phyloP scores from a whole-genome alignment of 2,888 invertebrate species.

The Lycophotia porphyrea region DNA sequence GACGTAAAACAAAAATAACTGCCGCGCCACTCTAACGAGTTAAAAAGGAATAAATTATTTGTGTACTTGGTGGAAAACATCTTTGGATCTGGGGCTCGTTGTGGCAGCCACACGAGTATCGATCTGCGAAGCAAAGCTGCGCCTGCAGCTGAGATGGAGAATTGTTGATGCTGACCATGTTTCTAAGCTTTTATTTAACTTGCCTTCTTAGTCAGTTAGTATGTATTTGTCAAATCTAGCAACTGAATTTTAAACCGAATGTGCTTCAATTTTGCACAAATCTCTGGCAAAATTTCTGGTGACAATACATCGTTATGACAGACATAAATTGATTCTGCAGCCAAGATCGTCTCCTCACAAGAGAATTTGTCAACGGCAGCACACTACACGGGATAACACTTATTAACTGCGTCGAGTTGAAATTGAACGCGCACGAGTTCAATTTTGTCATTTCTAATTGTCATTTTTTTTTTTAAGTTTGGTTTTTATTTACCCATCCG shows the following conservation, averaged over 20 bases:
- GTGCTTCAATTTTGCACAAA: background rate
- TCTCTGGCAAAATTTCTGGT: too few species aligned
- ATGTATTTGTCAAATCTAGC: background rate
- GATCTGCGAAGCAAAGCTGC: background rate
- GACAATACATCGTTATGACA: background rate
- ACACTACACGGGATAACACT: too few species aligned
- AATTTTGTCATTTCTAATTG: too few species aligned
- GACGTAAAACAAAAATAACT: slow-evolving; percentile 55
- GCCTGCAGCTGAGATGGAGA: background rate
- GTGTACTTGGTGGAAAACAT: slow-evolving; percentile 6
- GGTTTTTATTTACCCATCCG: too few species aligned
- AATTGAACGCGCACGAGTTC: too few species aligned
- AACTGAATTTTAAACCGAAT: background rate
- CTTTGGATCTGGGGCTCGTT: slow-evolving; percentile 7
- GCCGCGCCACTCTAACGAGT: slow-evolving; percentile 45
- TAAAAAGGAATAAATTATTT: slow-evolving; percentile 41
- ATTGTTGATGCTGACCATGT: background rate
- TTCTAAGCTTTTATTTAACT: background rate
- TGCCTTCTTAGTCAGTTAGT: background rate
- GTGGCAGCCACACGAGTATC: background rate
- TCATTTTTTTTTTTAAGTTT: too few species aligned
- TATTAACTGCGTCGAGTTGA: background rate
- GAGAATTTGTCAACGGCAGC: background rate
- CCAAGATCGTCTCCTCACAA: background rate
- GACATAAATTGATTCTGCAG: background rate